Base-by-base conservation (phyloP, 2,113 vertebrate species). In the Corvus moneduloides region DNA sequence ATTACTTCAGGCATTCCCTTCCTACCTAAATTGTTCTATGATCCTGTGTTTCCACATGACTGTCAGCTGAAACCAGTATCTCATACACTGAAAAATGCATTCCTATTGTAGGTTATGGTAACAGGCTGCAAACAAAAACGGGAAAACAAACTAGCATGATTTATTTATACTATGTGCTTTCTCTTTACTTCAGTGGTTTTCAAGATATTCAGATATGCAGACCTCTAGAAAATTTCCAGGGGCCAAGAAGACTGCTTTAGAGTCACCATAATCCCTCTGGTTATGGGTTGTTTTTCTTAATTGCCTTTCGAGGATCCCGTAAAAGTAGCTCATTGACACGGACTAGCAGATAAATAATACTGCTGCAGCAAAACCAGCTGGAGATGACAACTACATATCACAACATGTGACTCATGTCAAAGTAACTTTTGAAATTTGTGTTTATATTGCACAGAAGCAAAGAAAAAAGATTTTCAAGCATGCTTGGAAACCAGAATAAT, bases 371-470 rank as follows among this genome's bases (percentile, higher is more conserved):
- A 93, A 95, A 88, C 75, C 54, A 84, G 82, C 83, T 90, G 92
- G 37, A 87, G 37, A 85, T 64, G 72, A 76, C 72, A 93, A 95
- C 1, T 67, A n/a, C 21, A 7, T 90, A 80, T 77, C 51, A 84
- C 12, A 79, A 74, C 71, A 76, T 72, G 71, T 91, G 74, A 97
- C 71, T 96, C 82, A 76, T 37, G 54, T 84, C 4, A 0, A 62
- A 95, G 41, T 74, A 84, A 90, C 59, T 90, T 94, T 30, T 86
- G 37, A 77, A 84, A 93, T 93, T 83, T 48, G 21, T 92, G 72
- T 93, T 96, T 94, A 90, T 84, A 81, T 21, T 89, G 23, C 16
- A 87, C 28, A 49, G 84, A 86, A 92, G 93, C 19, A 58, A 92
- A 88, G 32, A 15, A 79, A 89, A 83, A 85, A 12, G 5, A 82